A percentile compares a stretch with the other conserved stretches of the same genome.
These are phyloP conservation scores for Halcyon senegalensis DNA, from an alignment of 2,113 vertebrate species.

Conservation along the genomic window DNA sequence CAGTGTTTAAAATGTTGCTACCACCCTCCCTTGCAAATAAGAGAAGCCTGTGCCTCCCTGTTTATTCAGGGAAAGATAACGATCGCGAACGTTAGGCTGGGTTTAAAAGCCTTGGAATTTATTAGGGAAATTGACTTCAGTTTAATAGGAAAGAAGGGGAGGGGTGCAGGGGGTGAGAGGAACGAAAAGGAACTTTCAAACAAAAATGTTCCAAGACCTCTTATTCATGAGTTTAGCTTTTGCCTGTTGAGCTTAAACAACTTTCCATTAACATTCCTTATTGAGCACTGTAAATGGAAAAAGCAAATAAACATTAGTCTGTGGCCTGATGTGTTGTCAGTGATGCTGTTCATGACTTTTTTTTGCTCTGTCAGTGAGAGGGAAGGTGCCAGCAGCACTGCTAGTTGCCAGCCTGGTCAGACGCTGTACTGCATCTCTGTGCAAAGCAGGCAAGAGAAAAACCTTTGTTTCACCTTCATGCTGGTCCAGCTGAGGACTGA, in stretches of 20 bases:
- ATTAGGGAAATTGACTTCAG: conserved; percentile 40
- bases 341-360: background rate
- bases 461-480: background rate
- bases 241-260: conserved; percentile 49
- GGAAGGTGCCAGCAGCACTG: background rate
- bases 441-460: background rate
- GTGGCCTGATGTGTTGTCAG: conserved; percentile 8
- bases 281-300: conserved; percentile 52
- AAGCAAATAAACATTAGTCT: conserved; percentile 59
- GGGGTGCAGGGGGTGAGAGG: background rate
- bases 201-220: conserved; percentile 25
- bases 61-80: conserved; percentile 48
- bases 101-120: conserved; percentile 41
- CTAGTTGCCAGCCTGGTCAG: background rate
- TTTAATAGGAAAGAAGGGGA: conserved; percentile 39
- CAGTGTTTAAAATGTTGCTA: conserved; percentile 5
- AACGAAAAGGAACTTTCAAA: conserved; percentile 49
- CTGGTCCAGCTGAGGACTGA: background rate
- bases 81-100: background rate
- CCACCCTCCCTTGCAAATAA: background rate
- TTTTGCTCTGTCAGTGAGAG: background rate
- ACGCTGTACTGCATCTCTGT: background rate
- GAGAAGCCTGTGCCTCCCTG: background rate
- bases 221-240: conserved; percentile 22
- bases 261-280: conserved; percentile 67